A percentile compares a stretch with the other conserved stretches of the same genome.
Evolutionary conservation across 2,113 vertebrate species (phyloP).

Genomic region (Hucho hucho): DNA sequence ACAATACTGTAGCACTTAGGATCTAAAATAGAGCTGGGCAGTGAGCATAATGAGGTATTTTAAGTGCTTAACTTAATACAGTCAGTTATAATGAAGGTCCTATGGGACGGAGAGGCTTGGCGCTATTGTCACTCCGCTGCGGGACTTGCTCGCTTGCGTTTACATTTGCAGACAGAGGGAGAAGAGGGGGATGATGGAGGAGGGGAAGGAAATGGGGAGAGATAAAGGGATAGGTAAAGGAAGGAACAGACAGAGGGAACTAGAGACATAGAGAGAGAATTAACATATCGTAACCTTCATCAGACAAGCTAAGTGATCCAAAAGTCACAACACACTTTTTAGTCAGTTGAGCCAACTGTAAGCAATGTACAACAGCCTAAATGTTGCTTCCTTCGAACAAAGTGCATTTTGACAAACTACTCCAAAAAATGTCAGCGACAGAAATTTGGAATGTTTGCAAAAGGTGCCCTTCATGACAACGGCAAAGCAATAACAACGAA

Average conservation of each 20-base stretch:
- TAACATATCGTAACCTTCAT: slow-evolving; percentile 32
- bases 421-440: no score
- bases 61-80: slow-evolving; percentile 74
- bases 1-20: slow-evolving; percentile 69
- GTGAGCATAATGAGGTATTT: slow-evolving; percentile 74
- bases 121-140: slow-evolving; percentile 62
- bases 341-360: no score
- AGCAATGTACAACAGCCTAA: not conserved
- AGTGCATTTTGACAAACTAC: not conserved
- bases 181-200: slow-evolving; percentile 27
- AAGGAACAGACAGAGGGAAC: slow-evolving; percentile 26
- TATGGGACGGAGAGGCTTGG: slow-evolving; percentile 52
- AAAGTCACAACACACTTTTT: not conserved
- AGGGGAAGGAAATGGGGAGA: slow-evolving; percentile 34
- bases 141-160: slow-evolving; percentile 26
- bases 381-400: not conserved
- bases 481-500: not conserved
- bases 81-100: slow-evolving; percentile 69
- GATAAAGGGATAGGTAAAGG: slow-evolving; percentile 10
- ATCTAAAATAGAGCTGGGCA: slow-evolving; percentile 70
- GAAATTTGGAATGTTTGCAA: not conserved
- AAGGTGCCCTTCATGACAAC: not conserved
- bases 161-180: not conserved
- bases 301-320: not conserved
- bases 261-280: slow-evolving; percentile 30